These are phyloP conservation scores for Onychomys leucogaster DNA, from an alignment of 2,797 vertebrate genomes.

Conservation along the genomic window DNA sequence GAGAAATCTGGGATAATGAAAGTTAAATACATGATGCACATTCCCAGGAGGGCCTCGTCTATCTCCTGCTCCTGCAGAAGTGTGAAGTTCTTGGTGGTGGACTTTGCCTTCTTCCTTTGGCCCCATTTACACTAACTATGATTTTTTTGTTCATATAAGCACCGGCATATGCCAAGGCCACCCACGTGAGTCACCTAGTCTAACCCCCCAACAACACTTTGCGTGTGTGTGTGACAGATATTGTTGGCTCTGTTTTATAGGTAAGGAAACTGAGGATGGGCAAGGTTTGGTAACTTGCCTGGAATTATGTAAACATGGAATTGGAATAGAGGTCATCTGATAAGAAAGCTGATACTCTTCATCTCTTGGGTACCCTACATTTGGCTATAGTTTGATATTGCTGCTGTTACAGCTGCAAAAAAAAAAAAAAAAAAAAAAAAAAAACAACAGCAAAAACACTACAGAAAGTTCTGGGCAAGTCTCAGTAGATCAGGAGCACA, in stretches of 20 bases:
- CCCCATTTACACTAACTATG: neutral
- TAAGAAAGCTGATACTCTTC: neutral
- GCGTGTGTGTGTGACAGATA: neutral
- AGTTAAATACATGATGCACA: neutral
- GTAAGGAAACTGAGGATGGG: neutral
- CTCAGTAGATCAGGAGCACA: neutral
- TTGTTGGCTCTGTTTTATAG: neutral
- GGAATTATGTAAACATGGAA: neutral
- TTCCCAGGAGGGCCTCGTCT: neutral
- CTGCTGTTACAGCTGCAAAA: neutral
- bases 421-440: neutral
- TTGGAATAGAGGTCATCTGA: neutral
- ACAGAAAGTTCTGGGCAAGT: constrained; percentile 7
- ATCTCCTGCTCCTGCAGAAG: neutral
- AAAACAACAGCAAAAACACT: neutral
- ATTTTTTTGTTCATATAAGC: neutral
- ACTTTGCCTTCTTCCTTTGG: neutral
- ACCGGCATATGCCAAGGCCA: neutral
- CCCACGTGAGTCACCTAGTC: neutral
- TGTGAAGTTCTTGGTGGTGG: neutral
- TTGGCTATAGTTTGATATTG: neutral
- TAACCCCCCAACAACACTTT: neutral
- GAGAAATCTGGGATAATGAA: neutral
- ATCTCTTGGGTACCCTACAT: neutral
- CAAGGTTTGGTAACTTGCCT: neutral